Evolutionary conservation across 2,113 vertebrate genomes (phyloP), one percentile per base, ranked within the genome.

Genomic region (Rynchops niger): DNA sequence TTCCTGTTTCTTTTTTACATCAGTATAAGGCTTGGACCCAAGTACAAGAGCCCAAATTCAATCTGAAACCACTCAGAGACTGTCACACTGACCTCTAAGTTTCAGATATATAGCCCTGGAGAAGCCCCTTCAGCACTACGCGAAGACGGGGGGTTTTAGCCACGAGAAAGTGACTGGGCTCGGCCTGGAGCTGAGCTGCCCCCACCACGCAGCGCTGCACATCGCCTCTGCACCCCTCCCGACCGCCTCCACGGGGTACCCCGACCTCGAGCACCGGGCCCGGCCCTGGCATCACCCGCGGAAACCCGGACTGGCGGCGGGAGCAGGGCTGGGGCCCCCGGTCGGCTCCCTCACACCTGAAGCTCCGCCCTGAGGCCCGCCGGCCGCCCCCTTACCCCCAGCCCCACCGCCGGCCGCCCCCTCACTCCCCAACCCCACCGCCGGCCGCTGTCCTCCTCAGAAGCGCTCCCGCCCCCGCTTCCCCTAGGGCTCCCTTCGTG

Each of bases 181-280:
- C 13, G 15, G 22, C 61, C 71, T 2, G 49, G 14, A 27, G 58
- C 50, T 2, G 29, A 30, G 7, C 1, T 5, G 42, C 50, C 69
- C 11, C 1, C 25, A 43, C 29, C 45, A 9, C 19, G 40, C 65
- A 18, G 15, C 15, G 40, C 65, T 22, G 52, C 26, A 40, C 36
- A 13, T 19, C 11, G 27, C 29, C 40, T 29, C 29, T 30, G 40
- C 9, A 10, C 23, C 38, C 47, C 25, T 22, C 30, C 43, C 3
- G 13, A 36, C 16, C 3, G 7, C 43, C 71, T 15, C 2, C 17
- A 5, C 3, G 1, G 23, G 3, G 5, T 5, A 7, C 11, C 26
- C 36, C 29, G 10, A 40, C 10, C 3, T 4, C 2, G 12, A 66
- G 18, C 17, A 21, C 6, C 12, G 12, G 26, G 3, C n/a, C 55